phyloP scores from a whole-genome alignment of 2,888 invertebrate genomes.

The Spodoptera littoralis region DNA sequence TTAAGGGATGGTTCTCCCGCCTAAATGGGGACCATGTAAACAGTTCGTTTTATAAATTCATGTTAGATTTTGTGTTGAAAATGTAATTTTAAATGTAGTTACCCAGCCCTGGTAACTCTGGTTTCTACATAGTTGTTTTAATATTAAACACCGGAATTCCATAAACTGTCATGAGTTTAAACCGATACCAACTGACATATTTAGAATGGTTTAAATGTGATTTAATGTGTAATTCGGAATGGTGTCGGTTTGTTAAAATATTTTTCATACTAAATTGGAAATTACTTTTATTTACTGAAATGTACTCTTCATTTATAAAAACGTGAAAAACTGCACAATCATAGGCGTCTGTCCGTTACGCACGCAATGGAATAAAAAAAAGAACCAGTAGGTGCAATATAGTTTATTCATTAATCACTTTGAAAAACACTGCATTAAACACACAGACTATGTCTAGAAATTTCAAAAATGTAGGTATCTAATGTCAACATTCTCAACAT shows the following conservation, averaged over 20 bases:
- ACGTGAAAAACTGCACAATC: too few species aligned
- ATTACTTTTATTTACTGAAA: too few species aligned
- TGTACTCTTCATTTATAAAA: too few species aligned
- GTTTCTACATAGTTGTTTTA: conserved; percentile 23
- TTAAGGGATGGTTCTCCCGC: conserved; percentile 43
- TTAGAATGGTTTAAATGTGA: neutral
- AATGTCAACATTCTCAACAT: too few species aligned
- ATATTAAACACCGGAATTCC: conserved; percentile 31
- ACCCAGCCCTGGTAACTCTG: conserved; percentile 27
- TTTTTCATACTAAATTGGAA: too few species aligned
- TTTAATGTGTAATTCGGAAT: neutral
- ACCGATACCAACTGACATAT: neutral
- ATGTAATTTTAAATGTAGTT: conserved; percentile 48
- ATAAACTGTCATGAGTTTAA: conserved; percentile 25
- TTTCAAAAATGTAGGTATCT: too few species aligned
- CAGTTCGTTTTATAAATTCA: conserved; percentile 37
- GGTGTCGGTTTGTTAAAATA: neutral
- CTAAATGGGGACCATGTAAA: conserved; percentile 43
- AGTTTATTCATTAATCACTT: too few species aligned
- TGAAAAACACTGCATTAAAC: too few species aligned
- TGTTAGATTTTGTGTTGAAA: conserved; percentile 47
- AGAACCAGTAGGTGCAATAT: too few species aligned
- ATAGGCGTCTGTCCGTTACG: too few species aligned
- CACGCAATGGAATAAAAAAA: too few species aligned
- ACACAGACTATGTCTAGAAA: too few species aligned